Evolutionary conservation across 2,888 invertebrate genomes (phyloP).

Genomic region (Eupithecia centaureata): DNA sequence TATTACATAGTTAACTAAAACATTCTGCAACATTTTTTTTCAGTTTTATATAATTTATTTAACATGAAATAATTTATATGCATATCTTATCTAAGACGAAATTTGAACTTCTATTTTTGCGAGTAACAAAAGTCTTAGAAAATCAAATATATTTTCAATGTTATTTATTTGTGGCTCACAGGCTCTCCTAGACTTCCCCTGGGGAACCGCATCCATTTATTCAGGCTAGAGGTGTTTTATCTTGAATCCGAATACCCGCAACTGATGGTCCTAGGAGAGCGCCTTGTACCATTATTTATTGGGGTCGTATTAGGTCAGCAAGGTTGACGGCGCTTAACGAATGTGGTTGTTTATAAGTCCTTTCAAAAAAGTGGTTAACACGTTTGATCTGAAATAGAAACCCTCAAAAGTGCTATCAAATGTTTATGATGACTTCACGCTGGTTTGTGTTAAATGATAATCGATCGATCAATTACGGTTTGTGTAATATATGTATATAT

Average conservation of each 20-base stretch:
- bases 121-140: background rate
- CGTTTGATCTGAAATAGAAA: background rate
- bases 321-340: background rate
- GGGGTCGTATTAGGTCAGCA: background rate
- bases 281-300: background rate
- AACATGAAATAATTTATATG: no score
- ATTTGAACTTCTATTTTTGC: background rate
- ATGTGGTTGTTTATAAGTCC: background rate
- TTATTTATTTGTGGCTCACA: background rate
- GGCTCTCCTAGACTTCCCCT: background rate
- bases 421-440: no score
- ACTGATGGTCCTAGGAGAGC: background rate
- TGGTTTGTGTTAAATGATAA: no score
- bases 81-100: no score
- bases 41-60: no score
- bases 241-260: slow-evolving; percentile 6
- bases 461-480: no score
- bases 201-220: slow-evolving; percentile 1
- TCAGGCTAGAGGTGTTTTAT: slow-evolving; percentile 4
- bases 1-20: no score
- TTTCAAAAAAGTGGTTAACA: background rate
- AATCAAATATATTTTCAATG: background rate
- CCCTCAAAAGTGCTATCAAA: background rate
- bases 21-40: no score
- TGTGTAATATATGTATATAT: no score